A percentile compares a stretch with the other conserved stretches of the same genome.
These are phyloP conservation scores for Cyclura pinguis DNA, from an alignment of 2,797 vertebrate genomes.

Conservation along the genomic window DNA sequence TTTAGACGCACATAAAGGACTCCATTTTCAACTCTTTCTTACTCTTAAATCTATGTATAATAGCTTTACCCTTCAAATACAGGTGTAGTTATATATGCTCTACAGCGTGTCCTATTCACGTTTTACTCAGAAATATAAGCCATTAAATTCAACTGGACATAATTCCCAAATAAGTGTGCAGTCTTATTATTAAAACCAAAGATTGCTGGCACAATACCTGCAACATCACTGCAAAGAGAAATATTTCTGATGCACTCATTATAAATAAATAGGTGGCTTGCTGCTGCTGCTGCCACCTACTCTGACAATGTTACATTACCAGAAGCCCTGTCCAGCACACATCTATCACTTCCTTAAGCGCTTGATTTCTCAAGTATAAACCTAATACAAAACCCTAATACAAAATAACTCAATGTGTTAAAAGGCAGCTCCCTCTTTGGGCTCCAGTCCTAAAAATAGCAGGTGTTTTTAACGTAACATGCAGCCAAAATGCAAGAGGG, in stretches of 20 bases:
- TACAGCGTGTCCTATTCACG: neutral
- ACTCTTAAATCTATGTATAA: neutral
- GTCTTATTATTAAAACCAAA: neutral
- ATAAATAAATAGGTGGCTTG: constrained; percentile 62
- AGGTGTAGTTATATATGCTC: neutral
- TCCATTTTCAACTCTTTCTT: constrained; percentile 30
- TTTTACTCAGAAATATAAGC: neutral
- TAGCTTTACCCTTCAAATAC: neutral
- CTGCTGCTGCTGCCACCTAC: constrained; percentile 52
- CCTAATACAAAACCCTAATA: neutral
- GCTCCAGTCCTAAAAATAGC: neutral
- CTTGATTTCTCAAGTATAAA: neutral
- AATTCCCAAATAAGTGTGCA: neutral
- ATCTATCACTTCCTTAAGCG: neutral
- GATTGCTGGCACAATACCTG: constrained; percentile 42
- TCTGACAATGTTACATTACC: constrained; percentile 62
- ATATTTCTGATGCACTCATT: constrained; percentile 40
- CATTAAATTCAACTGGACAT: neutral
- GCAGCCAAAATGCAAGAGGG: neutral
- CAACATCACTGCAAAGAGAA: constrained; percentile 1
- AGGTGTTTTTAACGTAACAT: neutral
- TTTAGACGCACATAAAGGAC: constrained; percentile 22
- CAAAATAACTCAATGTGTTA: neutral
- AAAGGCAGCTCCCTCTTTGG: neutral
- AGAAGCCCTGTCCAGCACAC: constrained; percentile 15